Evolutionary conservation across 2,888 invertebrate species (phyloP).

Genomic region (Napeogenes sylphis): DNA sequence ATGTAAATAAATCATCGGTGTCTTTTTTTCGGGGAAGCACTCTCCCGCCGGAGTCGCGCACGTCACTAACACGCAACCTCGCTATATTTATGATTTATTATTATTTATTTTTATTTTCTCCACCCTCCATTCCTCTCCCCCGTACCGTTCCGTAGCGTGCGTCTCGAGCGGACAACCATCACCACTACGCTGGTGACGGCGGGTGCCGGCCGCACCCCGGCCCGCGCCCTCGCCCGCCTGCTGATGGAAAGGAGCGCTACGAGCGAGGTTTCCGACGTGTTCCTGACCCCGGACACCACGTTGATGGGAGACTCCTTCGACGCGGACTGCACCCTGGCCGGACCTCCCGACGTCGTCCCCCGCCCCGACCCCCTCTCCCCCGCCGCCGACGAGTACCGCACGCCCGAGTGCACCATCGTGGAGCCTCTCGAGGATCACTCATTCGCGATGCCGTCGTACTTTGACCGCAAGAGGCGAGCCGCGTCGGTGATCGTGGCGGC

Average conservation of each 20-base stretch:
- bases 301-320: conserved; percentile 41
- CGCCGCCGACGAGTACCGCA: conserved; percentile 48
- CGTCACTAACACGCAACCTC: conserved; percentile 37
- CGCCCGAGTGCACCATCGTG: conserved; percentile 51
- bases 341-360: conserved; percentile 61
- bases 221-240: conserved; percentile 51
- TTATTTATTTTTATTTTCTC: conserved; percentile 43
- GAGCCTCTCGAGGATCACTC: conserved; percentile 41
- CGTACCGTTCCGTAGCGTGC: conserved; percentile 45
- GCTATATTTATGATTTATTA: conserved; percentile 52
- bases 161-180: conserved; percentile 51
- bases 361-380: conserved; percentile 47
- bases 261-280: conserved; percentile 52
- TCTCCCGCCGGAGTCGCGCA: conserved; percentile 20
- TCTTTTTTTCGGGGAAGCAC: not conserved
- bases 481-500: conserved; percentile 51
- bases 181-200: conserved; percentile 43
- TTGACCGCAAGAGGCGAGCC: conserved; percentile 63
- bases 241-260: conserved; percentile 48
- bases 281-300: conserved; percentile 60
- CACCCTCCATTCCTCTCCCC: conserved; percentile 18
- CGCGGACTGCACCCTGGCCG: conserved; percentile 51
- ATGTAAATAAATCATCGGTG: too few species aligned
- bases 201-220: conserved; percentile 44
- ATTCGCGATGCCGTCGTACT: conserved; percentile 70